Conservation (phyloP, 2,113 vertebrate genomes). For the Zosterops hypoxanthus region DNA sequence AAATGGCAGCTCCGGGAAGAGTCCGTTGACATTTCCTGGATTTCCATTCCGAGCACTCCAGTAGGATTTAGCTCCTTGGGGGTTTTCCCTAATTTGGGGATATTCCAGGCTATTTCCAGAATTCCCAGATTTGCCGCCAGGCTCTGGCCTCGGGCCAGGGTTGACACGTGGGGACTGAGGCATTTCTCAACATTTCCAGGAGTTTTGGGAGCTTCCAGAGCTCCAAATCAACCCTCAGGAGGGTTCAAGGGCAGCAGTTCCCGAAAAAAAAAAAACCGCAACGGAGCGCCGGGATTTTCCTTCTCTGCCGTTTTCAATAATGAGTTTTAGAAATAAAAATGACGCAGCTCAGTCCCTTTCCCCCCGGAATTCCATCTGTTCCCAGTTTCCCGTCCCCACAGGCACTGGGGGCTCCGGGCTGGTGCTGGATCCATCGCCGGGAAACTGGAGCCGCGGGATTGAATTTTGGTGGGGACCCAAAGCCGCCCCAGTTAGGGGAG, state of each 20-base stretch:
- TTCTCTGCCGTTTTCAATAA: not conserved
- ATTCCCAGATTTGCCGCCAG: not conserved
- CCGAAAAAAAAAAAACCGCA: not conserved
- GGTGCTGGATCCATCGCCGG: not conserved
- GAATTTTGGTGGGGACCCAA: not conserved
- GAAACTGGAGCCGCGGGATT: not conserved
- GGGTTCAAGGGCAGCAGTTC: not conserved
- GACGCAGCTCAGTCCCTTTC: not conserved
- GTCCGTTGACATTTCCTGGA: accelerated
- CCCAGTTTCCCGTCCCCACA: accelerated
- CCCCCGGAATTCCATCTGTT: not conserved
- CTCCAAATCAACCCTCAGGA: not conserved
- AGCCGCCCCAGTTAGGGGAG: too few relatives aligned
- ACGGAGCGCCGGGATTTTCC: not conserved
- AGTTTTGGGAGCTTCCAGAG: not conserved
- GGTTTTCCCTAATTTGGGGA: not conserved
- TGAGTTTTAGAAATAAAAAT: not conserved
- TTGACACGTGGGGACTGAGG: not conserved
- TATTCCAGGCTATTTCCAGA: not conserved
- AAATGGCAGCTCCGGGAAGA: not conserved
- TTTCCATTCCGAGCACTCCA: not conserved
- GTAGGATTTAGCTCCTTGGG: accelerated
- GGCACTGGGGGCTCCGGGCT: not conserved
- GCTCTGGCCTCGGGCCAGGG: not conserved
- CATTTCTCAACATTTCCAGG: not conserved